phyloP scores from a whole-genome alignment of 2,888 invertebrate genomes.

The Daptonema setosum region DNA sequence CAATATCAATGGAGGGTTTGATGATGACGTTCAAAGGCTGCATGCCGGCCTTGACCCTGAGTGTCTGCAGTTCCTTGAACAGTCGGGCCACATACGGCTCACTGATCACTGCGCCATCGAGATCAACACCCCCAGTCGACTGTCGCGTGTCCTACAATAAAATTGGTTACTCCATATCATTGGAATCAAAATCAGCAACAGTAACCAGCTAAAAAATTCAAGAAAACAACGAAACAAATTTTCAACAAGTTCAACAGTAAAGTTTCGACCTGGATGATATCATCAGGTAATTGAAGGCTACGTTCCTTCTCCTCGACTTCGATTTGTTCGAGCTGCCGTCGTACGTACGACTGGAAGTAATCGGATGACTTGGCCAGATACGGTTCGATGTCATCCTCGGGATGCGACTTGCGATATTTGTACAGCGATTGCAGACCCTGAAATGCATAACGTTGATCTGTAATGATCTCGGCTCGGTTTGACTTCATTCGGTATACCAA shows the following conservation, averaged over 20 bases:
- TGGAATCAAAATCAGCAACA: too few relatives aligned
- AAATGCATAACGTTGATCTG: too few relatives aligned
- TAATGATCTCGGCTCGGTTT: too few relatives aligned
- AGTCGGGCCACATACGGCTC: not conserved
- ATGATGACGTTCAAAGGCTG: not conserved
- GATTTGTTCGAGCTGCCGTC: not conserved
- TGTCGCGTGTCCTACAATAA: too few relatives aligned
- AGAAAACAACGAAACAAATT: too few relatives aligned
- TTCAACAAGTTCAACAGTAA: too few relatives aligned
- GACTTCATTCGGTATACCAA: too few relatives aligned
- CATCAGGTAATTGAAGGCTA: too few relatives aligned
- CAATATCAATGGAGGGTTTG: not conserved
- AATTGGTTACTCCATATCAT: too few relatives aligned
- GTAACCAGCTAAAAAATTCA: too few relatives aligned
- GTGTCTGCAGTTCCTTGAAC: not conserved
- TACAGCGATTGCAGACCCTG: constrained; percentile 30
- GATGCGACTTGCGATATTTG: constrained; percentile 29
- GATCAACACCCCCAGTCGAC: not conserved
- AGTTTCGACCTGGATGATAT: too few relatives aligned
- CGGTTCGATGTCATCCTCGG: constrained; percentile 29
- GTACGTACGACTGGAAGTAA: constrained; percentile 20
- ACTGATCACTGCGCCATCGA: too few relatives aligned
- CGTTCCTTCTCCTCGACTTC: not conserved
- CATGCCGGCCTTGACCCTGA: not conserved
- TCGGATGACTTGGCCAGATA: constrained; percentile 29